Percentiles rank a stretch among this genome's conserved stretches.
These are phyloP conservation scores for Melinopterus prodromus DNA, from an alignment of 2,888 invertebrate genomes.

Conservation along the genomic window DNA sequence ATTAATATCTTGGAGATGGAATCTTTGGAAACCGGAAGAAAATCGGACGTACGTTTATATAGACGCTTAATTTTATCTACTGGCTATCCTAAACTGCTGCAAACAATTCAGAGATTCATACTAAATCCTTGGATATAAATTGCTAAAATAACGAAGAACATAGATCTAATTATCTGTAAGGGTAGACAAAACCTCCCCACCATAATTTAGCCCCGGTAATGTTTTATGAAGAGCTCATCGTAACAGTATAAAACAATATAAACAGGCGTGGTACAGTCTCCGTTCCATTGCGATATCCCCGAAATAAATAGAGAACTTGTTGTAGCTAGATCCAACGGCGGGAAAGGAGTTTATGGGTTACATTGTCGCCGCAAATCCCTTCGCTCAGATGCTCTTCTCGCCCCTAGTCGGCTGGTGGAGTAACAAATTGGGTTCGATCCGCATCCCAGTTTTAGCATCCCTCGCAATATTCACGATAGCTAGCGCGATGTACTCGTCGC, in stretches of 20 bases:
- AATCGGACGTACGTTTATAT: too few relatives aligned
- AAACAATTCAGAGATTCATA: too few relatives aligned
- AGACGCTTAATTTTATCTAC: too few relatives aligned
- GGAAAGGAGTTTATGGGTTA: constrained; percentile 85
- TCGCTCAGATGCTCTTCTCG: constrained; percentile 87
- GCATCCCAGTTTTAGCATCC: constrained; percentile 75
- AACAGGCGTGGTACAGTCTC: not conserved
- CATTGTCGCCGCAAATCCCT: constrained; percentile 86
- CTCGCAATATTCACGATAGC: constrained; percentile 76
- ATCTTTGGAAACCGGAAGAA: too few relatives aligned
- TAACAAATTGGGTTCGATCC: constrained; percentile 75
- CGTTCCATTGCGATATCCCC: not conserved
- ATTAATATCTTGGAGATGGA: too few relatives aligned
- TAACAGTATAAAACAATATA: not conserved
- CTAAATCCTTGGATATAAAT: too few relatives aligned
- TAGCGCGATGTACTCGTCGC: constrained; percentile 77
- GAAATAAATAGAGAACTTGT: constrained; percentile 37
- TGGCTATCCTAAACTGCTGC: too few relatives aligned
- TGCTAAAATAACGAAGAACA: too few relatives aligned
- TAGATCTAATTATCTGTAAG: too few relatives aligned
- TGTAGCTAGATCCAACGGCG: constrained; percentile 79
- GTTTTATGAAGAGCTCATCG: too few relatives aligned
- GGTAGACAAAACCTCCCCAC: too few relatives aligned
- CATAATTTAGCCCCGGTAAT: too few relatives aligned
- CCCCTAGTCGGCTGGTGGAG: constrained; percentile 88